phyloP scores from a whole-genome alignment of 1,140 invertebrate species.

The Myzus persicae region DNA sequence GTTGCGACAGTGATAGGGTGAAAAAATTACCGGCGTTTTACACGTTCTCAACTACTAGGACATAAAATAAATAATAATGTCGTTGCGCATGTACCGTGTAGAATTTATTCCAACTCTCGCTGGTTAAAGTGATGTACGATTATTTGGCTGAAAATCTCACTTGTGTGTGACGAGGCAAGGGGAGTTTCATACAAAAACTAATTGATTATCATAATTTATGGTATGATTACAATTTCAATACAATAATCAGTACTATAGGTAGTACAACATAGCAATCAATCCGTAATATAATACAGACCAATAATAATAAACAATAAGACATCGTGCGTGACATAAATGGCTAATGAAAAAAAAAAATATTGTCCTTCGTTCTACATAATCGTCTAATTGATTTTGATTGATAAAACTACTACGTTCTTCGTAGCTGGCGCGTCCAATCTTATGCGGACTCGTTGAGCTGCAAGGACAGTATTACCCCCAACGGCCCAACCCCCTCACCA shows the following conservation, averaged over 20 bases:
- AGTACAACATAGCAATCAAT: neutral
- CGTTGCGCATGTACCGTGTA: too few relatives aligned
- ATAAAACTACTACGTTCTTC: neutral
- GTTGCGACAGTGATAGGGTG: neutral
- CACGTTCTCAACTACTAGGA: neutral
- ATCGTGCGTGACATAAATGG: neutral
- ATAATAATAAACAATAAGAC: neutral
- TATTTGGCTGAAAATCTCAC: neutral
- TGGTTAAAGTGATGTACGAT: too few relatives aligned
- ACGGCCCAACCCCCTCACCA: too few relatives aligned
- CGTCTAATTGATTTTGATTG: neutral
- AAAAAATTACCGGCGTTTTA: neutral
- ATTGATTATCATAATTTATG: neutral
- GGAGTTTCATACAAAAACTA: neutral
- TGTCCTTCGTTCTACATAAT: neutral
- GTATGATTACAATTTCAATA: neutral
- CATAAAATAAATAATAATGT: neutral
- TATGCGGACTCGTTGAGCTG: neutral
- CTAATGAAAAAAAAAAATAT: neutral
- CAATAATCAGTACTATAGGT: neutral
- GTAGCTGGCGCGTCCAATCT: neutral
- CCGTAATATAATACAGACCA: neutral
- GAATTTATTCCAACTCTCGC: neutral
- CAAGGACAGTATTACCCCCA: neutral
- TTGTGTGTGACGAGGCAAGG: neutral